phyloP scores from a whole-genome alignment of 2,113 vertebrate genomes.

The Astur gentilis region DNA sequence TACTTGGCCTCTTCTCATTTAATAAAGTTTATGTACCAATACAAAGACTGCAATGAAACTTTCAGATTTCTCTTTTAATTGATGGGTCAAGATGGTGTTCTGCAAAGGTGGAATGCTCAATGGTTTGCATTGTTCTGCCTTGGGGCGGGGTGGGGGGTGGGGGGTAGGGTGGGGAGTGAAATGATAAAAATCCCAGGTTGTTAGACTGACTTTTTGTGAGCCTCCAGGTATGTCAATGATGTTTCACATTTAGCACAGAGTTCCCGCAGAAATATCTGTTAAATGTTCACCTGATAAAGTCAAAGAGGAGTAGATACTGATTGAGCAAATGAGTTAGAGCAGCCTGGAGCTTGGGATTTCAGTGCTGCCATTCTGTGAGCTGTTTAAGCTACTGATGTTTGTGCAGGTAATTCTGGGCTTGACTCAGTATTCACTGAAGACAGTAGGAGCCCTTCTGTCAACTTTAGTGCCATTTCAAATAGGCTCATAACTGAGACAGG shows the following conservation, averaged over 20 bases:
- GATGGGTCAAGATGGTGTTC: neutral
- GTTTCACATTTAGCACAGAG: neutral
- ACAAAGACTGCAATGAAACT: neutral
- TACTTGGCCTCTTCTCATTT: conserved; percentile 28
- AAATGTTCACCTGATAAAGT: neutral
- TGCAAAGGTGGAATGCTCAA: neutral
- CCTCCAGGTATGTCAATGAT: neutral
- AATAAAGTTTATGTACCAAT: neutral
- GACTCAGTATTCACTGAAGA: neutral
- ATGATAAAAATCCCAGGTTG: neutral
- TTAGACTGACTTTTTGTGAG: neutral
- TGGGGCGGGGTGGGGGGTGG: neutral
- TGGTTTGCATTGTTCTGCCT: neutral
- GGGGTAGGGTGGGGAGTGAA: neutral
- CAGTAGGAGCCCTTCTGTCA: neutral
- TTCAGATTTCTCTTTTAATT: neutral
- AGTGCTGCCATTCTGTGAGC: neutral
- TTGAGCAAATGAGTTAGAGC: neutral
- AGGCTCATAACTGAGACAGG: neutral
- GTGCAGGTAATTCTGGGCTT: neutral
- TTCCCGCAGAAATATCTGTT: neutral
- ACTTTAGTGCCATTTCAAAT: neutral
- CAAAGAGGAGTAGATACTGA: neutral
- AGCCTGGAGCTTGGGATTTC: neutral
- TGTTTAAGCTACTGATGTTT: neutral